phyloP scores from a whole-genome alignment of 2,888 invertebrate species.

The Catocala nupta region DNA sequence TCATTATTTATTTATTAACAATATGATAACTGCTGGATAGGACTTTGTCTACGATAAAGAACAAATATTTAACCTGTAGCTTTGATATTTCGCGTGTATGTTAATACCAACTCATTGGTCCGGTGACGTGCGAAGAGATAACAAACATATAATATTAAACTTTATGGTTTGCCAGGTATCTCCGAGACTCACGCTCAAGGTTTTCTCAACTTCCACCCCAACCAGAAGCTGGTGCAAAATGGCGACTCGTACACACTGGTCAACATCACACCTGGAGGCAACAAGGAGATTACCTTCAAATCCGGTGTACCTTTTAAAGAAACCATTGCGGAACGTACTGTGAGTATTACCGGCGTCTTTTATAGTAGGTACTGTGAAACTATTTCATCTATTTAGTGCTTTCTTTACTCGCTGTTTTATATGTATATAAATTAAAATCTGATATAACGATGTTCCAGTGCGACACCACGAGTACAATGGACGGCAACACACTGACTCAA shows the following conservation, averaged over 20 bases:
- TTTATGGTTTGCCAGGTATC: slow-evolving; percentile 40
- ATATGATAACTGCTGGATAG: too few species aligned
- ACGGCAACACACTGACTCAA: slow-evolving; percentile 59
- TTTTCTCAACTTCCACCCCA: slow-evolving; percentile 42
- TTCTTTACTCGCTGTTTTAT: too few species aligned
- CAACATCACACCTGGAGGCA: slow-evolving; percentile 23
- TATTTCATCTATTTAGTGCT: too few species aligned
- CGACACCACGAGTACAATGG: slow-evolving; percentile 44
- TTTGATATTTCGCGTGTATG: too few species aligned
- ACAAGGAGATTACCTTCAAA: slow-evolving; percentile 53
- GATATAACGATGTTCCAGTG: neutral
- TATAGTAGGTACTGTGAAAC: too few species aligned
- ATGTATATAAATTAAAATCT: too few species aligned
- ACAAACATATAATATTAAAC: neutral
- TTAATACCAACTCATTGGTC: too few species aligned
- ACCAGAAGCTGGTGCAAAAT: slow-evolving; percentile 45
- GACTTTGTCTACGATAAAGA: too few species aligned
- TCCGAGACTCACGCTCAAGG: slow-evolving; percentile 45
- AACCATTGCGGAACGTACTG: slow-evolving; percentile 28
- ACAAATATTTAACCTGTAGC: too few species aligned
- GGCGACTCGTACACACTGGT: slow-evolving; percentile 56
- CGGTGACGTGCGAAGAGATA: too few species aligned
- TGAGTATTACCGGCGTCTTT: slow-evolving; percentile 15
- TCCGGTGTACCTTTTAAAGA: slow-evolving; percentile 58
- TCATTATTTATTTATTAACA: too few species aligned